Conservation (phyloP, 1,140 invertebrate genomes). For the Oscheius sp. region DNA sequence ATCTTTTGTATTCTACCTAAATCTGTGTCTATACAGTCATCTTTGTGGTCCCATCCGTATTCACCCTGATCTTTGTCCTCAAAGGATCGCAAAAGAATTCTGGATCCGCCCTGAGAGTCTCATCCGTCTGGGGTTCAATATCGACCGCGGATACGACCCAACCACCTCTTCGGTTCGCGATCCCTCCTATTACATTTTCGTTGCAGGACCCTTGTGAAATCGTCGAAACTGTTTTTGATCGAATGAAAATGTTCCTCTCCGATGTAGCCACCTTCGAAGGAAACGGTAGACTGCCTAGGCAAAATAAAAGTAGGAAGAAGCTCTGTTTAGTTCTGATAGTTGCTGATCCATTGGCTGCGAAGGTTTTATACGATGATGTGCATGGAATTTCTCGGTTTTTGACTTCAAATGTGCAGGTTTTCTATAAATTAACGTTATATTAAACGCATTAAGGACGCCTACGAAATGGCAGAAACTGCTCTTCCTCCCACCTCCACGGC, state of each 20-base stretch:
- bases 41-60: background rate
- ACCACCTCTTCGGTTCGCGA: background rate
- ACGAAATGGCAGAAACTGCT: background rate
- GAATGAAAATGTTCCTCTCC: background rate
- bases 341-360: background rate
- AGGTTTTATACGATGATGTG: background rate
- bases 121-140: background rate
- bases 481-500: background rate
- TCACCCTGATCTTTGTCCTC: background rate
- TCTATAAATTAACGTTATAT: too few species aligned
- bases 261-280: background rate
- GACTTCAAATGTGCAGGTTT: too few species aligned
- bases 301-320: background rate
- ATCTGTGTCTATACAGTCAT: background rate
- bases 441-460: background rate
- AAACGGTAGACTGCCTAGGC: background rate
- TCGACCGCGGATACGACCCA: background rate
- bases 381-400: background rate
- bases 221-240: background rate
- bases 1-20: background rate
- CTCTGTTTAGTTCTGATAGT: background rate
- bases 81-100: background rate
- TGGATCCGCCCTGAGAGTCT: background rate
- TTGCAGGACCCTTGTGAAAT: background rate
- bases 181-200: background rate